Evolutionary conservation across 2,888 invertebrate genomes (phyloP).

Genomic region (Sminthurides aquaticus): DNA sequence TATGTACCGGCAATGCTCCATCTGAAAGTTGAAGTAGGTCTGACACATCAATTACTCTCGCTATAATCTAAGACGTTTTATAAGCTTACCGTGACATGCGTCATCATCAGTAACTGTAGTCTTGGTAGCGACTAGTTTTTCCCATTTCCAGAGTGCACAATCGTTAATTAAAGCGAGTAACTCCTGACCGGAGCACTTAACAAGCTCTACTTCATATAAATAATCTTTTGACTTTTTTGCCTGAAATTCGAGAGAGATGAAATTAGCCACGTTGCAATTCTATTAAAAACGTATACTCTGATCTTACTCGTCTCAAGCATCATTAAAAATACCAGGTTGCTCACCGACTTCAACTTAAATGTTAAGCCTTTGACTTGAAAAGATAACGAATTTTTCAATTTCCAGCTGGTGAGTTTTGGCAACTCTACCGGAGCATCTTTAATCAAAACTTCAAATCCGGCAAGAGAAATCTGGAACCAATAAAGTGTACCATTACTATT

Average conservation of each 20-base stretch:
- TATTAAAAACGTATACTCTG: background rate
- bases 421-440: background rate
- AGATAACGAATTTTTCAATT: background rate
- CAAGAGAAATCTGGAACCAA: background rate
- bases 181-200: background rate
- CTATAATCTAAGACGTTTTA: background rate
- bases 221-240: background rate
- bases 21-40: too few relatives aligned
- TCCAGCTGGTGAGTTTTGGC: background rate
- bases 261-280: background rate
- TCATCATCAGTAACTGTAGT: background rate
- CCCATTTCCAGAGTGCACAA: conserved; percentile 12
- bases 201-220: background rate
- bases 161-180: background rate
- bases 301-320: too few relatives aligned
- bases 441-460: background rate
- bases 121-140: background rate
- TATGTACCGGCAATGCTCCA: background rate
- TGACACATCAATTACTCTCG: too few relatives aligned
- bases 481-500: too few relatives aligned
- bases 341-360: conserved; percentile 2
- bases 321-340: background rate
- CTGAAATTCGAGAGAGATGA: background rate
- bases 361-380: background rate
- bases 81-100: background rate